Conservation (phyloP, 2,797 vertebrate species). For the Pyrocephalus nanus region DNA sequence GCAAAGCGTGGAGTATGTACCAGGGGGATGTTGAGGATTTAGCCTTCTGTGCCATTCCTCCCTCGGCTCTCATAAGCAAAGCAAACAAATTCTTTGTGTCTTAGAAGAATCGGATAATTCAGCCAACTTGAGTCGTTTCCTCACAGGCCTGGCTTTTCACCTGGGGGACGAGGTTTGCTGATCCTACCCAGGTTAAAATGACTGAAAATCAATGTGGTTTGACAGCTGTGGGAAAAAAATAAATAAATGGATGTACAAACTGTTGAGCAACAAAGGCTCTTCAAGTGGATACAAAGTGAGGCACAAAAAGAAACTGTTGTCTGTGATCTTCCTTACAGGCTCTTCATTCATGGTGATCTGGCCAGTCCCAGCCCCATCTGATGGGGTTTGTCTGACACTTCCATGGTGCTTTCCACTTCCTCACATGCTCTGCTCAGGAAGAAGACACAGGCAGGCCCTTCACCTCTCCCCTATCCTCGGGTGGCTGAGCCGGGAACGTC, state of each 20-base stretch:
- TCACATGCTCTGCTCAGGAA: not conserved
- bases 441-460: fast-evolving
- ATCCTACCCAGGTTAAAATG: constrained; percentile 65
- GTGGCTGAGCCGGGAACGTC: not conserved
- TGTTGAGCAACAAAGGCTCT: not conserved
- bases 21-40: constrained; percentile 34
- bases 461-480: not conserved
- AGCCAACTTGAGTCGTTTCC: not conserved
- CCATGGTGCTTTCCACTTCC: not conserved
- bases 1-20: not conserved
- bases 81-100: constrained; percentile 54
- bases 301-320: not conserved
- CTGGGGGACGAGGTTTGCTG: constrained; percentile 61
- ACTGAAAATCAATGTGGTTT: constrained; percentile 76
- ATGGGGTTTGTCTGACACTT: not conserved
- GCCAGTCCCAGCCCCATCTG: not conserved
- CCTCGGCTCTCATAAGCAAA: constrained; percentile 42
- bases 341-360: not conserved
- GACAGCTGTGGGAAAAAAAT: constrained; percentile 46
- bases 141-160: constrained; percentile 65
- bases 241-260: not conserved
- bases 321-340: not conserved
- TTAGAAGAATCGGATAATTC: constrained; percentile 36
- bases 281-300: not conserved
- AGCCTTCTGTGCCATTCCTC: constrained; percentile 50